Base-by-base conservation (phyloP, 2,113 vertebrate genomes). In the Cyanoderma ruficeps region DNA sequence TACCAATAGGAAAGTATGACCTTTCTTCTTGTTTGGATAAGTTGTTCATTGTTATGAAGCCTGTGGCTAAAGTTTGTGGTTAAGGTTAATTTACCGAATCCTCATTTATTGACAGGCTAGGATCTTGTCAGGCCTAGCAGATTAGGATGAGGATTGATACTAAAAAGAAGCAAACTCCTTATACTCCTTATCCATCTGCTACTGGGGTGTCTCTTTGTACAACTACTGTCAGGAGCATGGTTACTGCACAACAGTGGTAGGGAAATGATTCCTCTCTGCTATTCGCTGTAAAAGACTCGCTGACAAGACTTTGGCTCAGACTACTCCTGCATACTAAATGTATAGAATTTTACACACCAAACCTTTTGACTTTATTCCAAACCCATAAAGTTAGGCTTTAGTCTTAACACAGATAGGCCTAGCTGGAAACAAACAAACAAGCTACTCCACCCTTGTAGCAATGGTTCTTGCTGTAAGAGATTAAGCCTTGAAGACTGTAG, bases 1-100 rank as follows among this genome's bases (percentile, higher is more conserved):
- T 81, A 87, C 80, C 83, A 77, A 12, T 30, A 74, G n/a, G 67
- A 72, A 89, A 90, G 8, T 20, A 81, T 31, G 33, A 60, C 33
- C n/a, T 64, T 93, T 90, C n/a, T 83, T 89, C 68, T 91, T 46
- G 42, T 92, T 92, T 88, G 70, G 49, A 19, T 67, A 68, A 83
- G 24, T 53, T 91, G 27, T 49, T 89, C 85, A 11, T 83, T 83
- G 65, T 60, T 72, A 57, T 77, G 83, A 74, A 70, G 50, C 76
- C 50, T 74, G 33, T 79, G 65, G 56, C 42, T 83, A 55, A 5
- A 28, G 3, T 57, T 83, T 94, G 80, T 50, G 80, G 55, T 93
- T 91, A 65, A 42, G 23, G 28, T 4, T 75, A 60, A 11, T 24
- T 83, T 90, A 49, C 19, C 13, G 42, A 83, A 10, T 35, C 37